Evolutionary conservation across 2,888 invertebrate species (phyloP), one percentile per base, ranked within the genome.

Genomic region (Coremacera marginata): DNA sequence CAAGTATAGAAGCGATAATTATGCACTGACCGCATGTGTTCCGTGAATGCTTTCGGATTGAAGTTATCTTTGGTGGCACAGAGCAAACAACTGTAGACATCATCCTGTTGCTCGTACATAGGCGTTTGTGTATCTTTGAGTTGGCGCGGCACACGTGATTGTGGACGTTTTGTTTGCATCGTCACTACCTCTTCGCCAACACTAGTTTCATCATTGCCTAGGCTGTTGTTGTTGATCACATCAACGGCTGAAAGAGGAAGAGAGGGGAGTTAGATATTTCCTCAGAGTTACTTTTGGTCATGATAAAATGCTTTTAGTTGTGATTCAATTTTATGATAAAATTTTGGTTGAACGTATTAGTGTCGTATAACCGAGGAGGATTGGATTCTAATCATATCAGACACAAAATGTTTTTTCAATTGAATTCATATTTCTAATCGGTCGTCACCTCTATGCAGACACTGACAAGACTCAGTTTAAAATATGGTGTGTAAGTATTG

Each of bases 1-100:
- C 95, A 95, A 70, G 95, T 92, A 84, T 94, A 94, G 2, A 94
- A 84, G 0, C 93, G 90, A 0, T 92, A 90, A 70, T 92, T 92
- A 86, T 95, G 95, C 0, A 82, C 86, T 0, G 84, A 82, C 84
- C 92, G 92, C 83, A 94, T 88, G 81, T 95, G 95, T 0, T 90
- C 85, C 83, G 92, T 91, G 77, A 94, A 93, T 0, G 89, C 86
- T 79, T 92, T 92, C 0, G 93, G 92, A 82, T 93, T 92, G 22
- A 76, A 78, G 65, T 77, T 52, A 1, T 78, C 70, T n/a, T 73
- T 55, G 8, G 25, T 70, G 4, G 77, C 71, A 65, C 82, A 82
- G n/a, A 82, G 44, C 4, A 81, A 70, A n/a, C 82, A 82, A n/a
- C 71, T n/a, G 51, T 78, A 82, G 0, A 27, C 31, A n/a, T 77